Base-by-base conservation (phyloP, 1,140 invertebrate genomes). In the Drosophila sucinea region DNA sequence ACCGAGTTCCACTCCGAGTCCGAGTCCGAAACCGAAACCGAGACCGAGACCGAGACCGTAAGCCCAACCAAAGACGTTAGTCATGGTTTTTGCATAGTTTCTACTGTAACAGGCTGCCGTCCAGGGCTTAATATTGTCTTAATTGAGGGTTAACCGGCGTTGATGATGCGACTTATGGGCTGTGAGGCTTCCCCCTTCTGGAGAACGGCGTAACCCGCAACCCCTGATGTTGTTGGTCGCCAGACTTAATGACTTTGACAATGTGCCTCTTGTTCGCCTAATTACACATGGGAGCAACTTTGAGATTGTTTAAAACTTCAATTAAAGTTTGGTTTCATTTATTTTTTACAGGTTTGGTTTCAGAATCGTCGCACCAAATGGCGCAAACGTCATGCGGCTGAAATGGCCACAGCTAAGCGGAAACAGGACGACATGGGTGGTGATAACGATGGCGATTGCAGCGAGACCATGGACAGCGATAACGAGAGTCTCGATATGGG, bases 361-460 rank as follows among this genome's bases (percentile, higher is more conserved):
- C 99, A 99, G 94, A 99, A 99, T 93, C 95, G 99, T 92, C 94
- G 99, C 91, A 99, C 98, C 82, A 99, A 99, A 94, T 99, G 98
- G 98, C 94, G 99, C 87, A 99, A 99, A 95, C 98, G 98, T 92
- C 98, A 99, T 94, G 98, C 98, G 1, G 98, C 98, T 2, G 98
- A 99, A 94, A 98, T 99, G 98, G 98, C 98, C 58, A 98, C 98
- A 29, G 98, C 98, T 4, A 99, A 99, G 93, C 95, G 98, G 91
- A 97, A 98, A 92, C 98, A 99, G 91, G 98, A 99, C 92, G 97
- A 98, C 81, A 95, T 97, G 23, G 95, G 93, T 92, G 95, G 93
- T 93, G 76, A 95, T 93, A 58, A 94, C 95, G 95, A 96, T 73
- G 94, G 95, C 66, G 95, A 95, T 55, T 95, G 95, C 91, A 95